Conservation (phyloP, 2,113 vertebrate species). For the Kryptolebias marmoratus region DNA sequence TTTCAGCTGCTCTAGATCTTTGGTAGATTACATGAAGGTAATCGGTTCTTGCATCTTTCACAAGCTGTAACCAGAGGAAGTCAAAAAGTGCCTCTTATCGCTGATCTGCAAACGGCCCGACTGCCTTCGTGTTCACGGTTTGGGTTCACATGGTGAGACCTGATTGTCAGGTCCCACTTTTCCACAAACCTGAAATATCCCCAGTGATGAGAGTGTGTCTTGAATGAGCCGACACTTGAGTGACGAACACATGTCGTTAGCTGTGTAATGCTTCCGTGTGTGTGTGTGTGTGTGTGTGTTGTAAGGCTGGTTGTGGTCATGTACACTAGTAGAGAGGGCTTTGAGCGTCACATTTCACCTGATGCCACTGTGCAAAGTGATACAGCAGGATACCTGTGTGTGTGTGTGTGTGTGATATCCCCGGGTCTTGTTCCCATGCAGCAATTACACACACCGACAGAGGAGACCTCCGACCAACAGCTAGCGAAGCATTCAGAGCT, state of each 20-base stretch:
- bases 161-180: neutral
- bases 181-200: neutral
- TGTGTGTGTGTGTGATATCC: slow-evolving; percentile 66
- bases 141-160: slow-evolving; percentile 20
- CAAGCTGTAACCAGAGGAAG: neutral
- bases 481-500: slow-evolving; percentile 56
- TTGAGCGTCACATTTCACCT: slow-evolving; percentile 62
- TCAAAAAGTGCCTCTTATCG: slow-evolving; percentile 8
- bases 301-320: slow-evolving; percentile 51
- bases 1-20: neutral
- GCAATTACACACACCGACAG: slow-evolving; percentile 53
- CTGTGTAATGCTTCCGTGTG: slow-evolving; percentile 40
- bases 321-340: slow-evolving; percentile 53
- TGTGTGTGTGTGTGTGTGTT: slow-evolving; percentile 33
- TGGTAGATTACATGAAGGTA: neutral
- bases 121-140: slow-evolving; percentile 10
- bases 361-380: slow-evolving; percentile 61
- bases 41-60: neutral
- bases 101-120: slow-evolving; percentile 5
- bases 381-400: slow-evolving; percentile 50
- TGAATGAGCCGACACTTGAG: slow-evolving; percentile 25
- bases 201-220: slow-evolving; percentile 30
- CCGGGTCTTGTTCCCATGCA: slow-evolving; percentile 75
- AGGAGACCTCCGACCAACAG: slow-evolving; percentile 55
- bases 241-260: slow-evolving; percentile 41